Evolutionary conservation across 2,888 invertebrate genomes (phyloP), one percentile per base, ranked within the genome.

Genomic region (Aphrophora alni): DNA sequence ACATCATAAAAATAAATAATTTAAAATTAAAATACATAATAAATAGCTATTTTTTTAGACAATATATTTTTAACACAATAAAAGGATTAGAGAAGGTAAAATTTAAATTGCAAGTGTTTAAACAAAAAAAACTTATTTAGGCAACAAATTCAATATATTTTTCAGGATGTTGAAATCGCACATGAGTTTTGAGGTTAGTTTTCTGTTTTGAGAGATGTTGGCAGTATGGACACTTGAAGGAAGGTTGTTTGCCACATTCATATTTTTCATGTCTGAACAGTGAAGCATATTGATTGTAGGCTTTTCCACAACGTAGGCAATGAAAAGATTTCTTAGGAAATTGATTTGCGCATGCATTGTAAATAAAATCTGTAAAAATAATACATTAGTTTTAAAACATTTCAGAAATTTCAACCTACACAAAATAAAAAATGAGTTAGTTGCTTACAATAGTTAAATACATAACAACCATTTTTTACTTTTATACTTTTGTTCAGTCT

Each of bases 131-230:
- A 33, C 33, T 33, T 8, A 5, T 33, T 33, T 33, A 44, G 3
- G 10, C 7, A 59, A 59, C 59, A 59, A 59, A 59, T 59, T 59
- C 59, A 59, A 59, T 21, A 10, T 59, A 59, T 59, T 59, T 59
- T 10, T 75, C 59, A 21, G 79, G 73, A 69, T 82, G 82, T 74
- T 78, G 82, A 21, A 70, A 21, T 26, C 68, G 72, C 25, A 82
- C 79, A 78, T 80, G 82, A 17, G 80, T 72, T 51, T 80, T 83
- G 75, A 81, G 59, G 88, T 71, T 88, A 87, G 82, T 88, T 88
- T 86, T 89, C 82, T 88, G 88, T 83, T 88, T 88, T 68, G 88
- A 88, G 73, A 87, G 91, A 89, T 94, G 94, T 21, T 92, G 80
- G 75, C 85, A 85, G 68, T 75, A 80, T 10, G 83, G 83, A 68